Evolutionary conservation across 2,888 invertebrate species (phyloP).

Genomic region (Drosophila picticornis): DNA sequence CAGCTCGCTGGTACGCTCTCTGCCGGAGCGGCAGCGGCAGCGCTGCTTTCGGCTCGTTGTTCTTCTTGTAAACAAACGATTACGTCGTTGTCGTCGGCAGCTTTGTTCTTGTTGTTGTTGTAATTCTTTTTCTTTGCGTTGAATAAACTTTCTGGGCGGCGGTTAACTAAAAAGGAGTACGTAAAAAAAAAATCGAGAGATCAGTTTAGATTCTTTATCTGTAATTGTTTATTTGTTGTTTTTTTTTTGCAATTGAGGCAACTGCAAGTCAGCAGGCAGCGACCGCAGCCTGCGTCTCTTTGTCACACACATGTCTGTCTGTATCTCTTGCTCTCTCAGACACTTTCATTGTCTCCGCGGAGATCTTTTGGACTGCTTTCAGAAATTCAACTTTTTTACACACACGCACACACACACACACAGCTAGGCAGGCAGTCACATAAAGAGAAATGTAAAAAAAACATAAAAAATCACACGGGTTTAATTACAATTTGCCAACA

Average conservation of each 20-base stretch:
- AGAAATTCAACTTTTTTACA: constrained; percentile 44
- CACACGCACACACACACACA: constrained; percentile 6
- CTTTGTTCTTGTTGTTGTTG: background rate
- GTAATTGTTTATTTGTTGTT: constrained; percentile 14
- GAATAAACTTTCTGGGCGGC: constrained; percentile 6
- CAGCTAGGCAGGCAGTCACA: constrained; percentile 18
- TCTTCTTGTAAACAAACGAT: constrained; percentile 45
- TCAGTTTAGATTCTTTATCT: constrained; percentile 25
- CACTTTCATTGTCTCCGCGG: constrained; percentile 28
- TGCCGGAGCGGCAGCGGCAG: constrained; percentile 36
- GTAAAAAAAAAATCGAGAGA: background rate
- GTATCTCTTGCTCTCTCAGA: constrained; percentile 20
- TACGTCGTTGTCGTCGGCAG: constrained; percentile 22
- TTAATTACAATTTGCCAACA: constrained; percentile 15
- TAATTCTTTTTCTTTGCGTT: background rate
- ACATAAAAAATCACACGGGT: constrained; percentile 40
- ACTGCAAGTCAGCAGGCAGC: constrained; percentile 56
- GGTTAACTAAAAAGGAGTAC: constrained; percentile 7
- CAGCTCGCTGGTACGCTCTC: constrained; percentile 48
- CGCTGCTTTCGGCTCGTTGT: constrained; percentile 25
- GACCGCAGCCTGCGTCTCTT: constrained; percentile 26
- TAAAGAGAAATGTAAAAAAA: constrained; percentile 53
- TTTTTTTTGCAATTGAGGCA: constrained; percentile 25
- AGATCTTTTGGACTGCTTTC: constrained; percentile 48
- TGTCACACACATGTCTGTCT: constrained; percentile 23